Conservation (phyloP, 2,888 invertebrate species). For the Mythimna lalbum region DNA sequence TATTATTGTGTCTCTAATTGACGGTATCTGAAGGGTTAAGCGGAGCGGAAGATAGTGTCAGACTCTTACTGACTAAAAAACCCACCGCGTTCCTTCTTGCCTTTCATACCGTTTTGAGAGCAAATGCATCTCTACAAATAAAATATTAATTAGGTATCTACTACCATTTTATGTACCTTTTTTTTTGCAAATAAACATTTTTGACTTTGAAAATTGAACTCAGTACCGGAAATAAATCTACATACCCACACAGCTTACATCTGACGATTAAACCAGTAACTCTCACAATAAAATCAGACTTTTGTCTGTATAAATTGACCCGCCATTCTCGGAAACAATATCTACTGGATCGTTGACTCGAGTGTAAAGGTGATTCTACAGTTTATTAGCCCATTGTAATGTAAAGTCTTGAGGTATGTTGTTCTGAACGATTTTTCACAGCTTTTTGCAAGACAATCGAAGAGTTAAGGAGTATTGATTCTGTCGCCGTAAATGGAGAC, state of each 20-base stretch:
- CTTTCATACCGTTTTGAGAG: no score
- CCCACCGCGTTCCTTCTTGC: no score
- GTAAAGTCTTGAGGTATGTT: not conserved
- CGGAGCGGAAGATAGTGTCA: no score
- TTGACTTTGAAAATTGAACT: not conserved
- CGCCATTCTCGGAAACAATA: slow-evolving; percentile 21
- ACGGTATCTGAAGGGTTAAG: no score
- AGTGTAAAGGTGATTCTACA: slow-evolving; percentile 6
- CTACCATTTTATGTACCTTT: no score
- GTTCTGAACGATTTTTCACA: not conserved
- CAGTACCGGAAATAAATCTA: slow-evolving; percentile 10
- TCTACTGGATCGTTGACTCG: not conserved
- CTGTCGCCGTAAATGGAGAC: not conserved
- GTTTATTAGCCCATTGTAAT: slow-evolving; percentile 18
- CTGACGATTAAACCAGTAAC: slow-evolving; percentile 8
- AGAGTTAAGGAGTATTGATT: not conserved
- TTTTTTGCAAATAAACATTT: not conserved
- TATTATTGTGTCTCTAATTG: no score
- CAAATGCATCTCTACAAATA: no score
- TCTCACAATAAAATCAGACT: slow-evolving; percentile 18
- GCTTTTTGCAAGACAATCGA: slow-evolving; percentile 15
- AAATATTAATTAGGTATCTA: no score
- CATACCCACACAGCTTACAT: not conserved
- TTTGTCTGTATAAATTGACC: slow-evolving; percentile 17
- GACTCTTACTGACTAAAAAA: no score